Evolutionary conservation across 2,113 vertebrate genomes (phyloP).

Genomic region (Cyphomyrus plagiostoma): DNA sequence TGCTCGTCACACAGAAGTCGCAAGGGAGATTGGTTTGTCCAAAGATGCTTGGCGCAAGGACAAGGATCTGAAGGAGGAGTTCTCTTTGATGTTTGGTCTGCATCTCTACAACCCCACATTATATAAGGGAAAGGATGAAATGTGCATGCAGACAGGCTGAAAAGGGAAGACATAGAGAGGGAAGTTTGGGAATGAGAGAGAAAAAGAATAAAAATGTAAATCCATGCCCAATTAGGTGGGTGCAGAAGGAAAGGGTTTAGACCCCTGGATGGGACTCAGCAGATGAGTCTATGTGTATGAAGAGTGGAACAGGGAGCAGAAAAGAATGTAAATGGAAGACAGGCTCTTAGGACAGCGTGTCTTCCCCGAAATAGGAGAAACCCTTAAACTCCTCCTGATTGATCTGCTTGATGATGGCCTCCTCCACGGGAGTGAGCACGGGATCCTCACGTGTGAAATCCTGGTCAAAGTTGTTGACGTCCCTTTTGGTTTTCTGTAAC

Average conservation of each 20-base stretch:
- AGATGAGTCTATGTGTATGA: background rate
- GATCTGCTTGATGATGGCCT: constrained; percentile 92
- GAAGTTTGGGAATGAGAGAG: background rate
- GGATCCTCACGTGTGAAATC: constrained; percentile 97
- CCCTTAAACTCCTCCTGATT: constrained; percentile 99
- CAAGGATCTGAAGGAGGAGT: background rate
- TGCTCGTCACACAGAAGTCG: background rate
- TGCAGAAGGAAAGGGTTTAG: background rate
- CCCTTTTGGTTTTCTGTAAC: constrained; percentile 98
- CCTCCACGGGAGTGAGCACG: constrained; percentile 84
- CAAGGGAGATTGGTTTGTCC: background rate
- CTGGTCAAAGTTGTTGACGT: constrained; percentile 99
- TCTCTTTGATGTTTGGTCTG: background rate
- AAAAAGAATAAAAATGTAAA: background rate
- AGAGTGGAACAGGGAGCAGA: background rate
- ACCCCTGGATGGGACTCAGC: background rate
- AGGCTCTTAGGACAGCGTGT: constrained; percentile 64
- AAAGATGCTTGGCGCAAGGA: background rate
- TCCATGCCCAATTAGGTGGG: background rate
- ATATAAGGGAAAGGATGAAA: background rate
- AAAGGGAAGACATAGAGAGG: background rate
- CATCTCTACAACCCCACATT: background rate
- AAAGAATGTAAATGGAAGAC: constrained; percentile 22
- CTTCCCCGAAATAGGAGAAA: constrained; percentile 92
- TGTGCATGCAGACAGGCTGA: background rate